Evolutionary conservation across 2,113 vertebrate species (phyloP).

Genomic region (Oncorhynchus kisutch): DNA sequence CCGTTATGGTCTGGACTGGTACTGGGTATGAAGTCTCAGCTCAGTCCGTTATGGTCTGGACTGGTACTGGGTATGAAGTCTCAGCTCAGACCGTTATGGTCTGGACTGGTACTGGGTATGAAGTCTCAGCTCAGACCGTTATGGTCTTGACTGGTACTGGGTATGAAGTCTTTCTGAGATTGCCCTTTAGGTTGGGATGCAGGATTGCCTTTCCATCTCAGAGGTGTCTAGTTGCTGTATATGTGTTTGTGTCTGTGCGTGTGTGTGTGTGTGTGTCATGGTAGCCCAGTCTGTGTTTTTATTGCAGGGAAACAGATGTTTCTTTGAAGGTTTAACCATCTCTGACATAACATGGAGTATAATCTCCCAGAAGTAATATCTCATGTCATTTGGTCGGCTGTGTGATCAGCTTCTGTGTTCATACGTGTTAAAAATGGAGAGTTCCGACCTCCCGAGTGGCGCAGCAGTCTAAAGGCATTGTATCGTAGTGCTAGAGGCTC

Average conservation of each 20-base stretch:
- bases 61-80: slow-evolving; percentile 25
- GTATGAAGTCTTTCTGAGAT: slow-evolving; percentile 23
- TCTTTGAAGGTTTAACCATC: slow-evolving; percentile 38
- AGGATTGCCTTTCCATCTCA: slow-evolving; percentile 63
- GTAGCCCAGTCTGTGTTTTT: slow-evolving; percentile 31
- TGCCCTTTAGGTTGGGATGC: slow-evolving; percentile 38
- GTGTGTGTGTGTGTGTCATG: too few relatives aligned
- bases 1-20: background rate
- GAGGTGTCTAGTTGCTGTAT: background rate
- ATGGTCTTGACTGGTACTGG: slow-evolving; percentile 29
- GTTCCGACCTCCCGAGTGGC: too few relatives aligned
- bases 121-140: background rate
- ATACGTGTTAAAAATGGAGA: too few relatives aligned
- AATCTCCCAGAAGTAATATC: background rate
- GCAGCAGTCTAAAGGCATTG: too few relatives aligned
- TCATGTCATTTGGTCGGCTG: too few relatives aligned
- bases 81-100: background rate
- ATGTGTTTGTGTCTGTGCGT: background rate
- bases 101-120: slow-evolving; percentile 36
- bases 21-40: slow-evolving; percentile 41
- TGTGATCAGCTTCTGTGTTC: too few relatives aligned
- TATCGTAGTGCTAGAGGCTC: too few relatives aligned
- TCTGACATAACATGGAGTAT: slow-evolving; percentile 49
- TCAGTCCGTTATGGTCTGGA: slow-evolving; percentile 34
- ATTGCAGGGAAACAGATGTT: slow-evolving; percentile 68